These are phyloP conservation scores for Orthonyx spaldingii DNA, from an alignment of 2,113 vertebrate genomes.

Conservation along the genomic window DNA sequence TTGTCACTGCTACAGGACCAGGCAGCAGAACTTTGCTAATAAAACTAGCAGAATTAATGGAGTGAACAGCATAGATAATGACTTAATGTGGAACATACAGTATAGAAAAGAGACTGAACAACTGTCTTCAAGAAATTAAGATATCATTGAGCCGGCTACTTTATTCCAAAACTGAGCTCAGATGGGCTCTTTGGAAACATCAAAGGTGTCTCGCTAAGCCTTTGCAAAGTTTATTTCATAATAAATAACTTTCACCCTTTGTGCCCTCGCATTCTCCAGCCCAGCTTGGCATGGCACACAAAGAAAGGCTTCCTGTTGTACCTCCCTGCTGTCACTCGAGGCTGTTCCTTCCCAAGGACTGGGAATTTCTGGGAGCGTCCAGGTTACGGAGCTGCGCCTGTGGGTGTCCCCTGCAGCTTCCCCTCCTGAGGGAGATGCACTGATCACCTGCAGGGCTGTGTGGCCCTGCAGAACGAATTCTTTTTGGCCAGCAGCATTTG, in stretches of 20 bases:
- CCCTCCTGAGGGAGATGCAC: not conserved
- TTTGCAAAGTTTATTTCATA: not conserved
- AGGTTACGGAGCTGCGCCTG: not conserved
- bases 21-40: constrained; percentile 84
- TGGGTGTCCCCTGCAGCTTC: not conserved
- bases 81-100: constrained; percentile 93
- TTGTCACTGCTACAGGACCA: constrained; percentile 83
- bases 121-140: constrained; percentile 83
- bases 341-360: not conserved
- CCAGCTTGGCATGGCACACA: not conserved
- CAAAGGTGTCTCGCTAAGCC: not conserved
- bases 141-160: constrained; percentile 81
- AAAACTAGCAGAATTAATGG: constrained; percentile 95
- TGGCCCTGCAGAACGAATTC: not conserved
- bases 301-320: not conserved
- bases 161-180: constrained; percentile 60
- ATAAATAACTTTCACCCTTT: not conserved
- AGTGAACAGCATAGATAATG: constrained; percentile 93
- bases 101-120: constrained; percentile 83
- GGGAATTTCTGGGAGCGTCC: not conserved
- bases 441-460: not conserved
- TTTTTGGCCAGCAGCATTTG: not conserved
- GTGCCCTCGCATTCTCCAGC: not conserved
- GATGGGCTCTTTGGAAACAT: constrained; percentile 12
- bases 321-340: not conserved